Conservation (phyloP, 1,140 invertebrate species). For the Geopemphigus sp. region DNA sequence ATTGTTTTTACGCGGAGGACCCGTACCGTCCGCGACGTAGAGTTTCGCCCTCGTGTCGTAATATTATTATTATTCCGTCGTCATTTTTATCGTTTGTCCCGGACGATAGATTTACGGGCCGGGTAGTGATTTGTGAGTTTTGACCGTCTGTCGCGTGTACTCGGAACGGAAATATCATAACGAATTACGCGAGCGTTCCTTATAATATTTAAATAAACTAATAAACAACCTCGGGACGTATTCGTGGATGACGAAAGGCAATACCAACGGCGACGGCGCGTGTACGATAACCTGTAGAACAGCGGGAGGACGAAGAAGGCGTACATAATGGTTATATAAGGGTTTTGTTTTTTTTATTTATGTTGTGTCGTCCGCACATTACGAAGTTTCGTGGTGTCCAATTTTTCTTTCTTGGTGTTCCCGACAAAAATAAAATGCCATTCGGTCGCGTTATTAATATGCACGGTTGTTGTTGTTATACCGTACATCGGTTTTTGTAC, state of each 20-base stretch:
- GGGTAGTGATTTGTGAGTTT: conserved; percentile 36
- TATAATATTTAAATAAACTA: conserved; percentile 29
- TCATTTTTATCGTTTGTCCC: conserved; percentile 37
- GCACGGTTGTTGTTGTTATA: too few relatives aligned
- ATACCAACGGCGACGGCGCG: background rate
- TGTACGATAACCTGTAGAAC: background rate
- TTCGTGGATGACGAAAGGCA: background rate
- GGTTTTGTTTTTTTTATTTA: background rate
- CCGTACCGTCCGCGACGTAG: background rate
- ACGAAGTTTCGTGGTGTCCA: too few relatives aligned
- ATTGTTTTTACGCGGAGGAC: too few relatives aligned
- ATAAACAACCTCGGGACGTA: background rate
- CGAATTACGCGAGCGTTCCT: background rate
- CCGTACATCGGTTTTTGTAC: too few relatives aligned
- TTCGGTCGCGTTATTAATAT: too few relatives aligned
- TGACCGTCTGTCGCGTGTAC: background rate
- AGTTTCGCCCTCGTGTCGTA: background rate
- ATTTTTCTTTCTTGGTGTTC: too few relatives aligned
- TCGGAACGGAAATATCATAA: background rate
- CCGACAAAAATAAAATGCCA: too few relatives aligned
- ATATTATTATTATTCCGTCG: conserved; percentile 41
- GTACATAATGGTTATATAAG: background rate
- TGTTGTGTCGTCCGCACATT: background rate
- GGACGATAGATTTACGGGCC: conserved; percentile 35
- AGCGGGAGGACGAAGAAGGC: background rate